These are phyloP conservation scores for Hydrozoanthus tunicans DNA, from an alignment of 64 coral and sea anemone genomes.

Conservation along the genomic window DNA sequence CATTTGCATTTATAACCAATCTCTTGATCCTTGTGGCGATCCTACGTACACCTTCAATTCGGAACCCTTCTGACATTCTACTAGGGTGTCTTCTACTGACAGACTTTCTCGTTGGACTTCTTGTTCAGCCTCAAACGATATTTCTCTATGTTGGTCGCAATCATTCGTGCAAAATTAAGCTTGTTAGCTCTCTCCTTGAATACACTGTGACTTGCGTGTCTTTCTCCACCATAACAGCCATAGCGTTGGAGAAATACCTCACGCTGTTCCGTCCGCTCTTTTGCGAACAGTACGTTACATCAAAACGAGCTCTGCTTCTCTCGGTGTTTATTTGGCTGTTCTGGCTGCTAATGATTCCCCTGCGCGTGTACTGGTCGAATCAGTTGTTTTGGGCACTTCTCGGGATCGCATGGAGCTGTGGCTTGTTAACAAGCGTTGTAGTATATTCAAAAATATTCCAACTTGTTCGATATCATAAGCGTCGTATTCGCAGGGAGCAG, in stretches of 20 bases:
- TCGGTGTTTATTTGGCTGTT: constrained; percentile 18
- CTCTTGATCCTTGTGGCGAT: constrained; percentile 2
- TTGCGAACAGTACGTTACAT: neutral
- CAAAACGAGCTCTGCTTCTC: neutral
- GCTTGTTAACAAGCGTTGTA: neutral
- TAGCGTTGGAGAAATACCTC: constrained; percentile 29
- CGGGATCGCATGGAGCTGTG: constrained; percentile 19
- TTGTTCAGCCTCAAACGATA: constrained; percentile 19
- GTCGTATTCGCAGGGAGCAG: constrained; percentile 24
- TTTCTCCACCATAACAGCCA: constrained; percentile 32
- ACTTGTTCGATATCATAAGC: constrained; percentile 21
- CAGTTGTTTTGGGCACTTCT: constrained; percentile 3
- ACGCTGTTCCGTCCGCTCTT: constrained; percentile 29
- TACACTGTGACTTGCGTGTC: constrained; percentile 9
- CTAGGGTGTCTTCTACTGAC: constrained; percentile 38
- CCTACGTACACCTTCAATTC: constrained; percentile 34
- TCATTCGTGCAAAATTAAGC: neutral
- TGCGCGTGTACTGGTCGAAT: constrained; percentile 12
- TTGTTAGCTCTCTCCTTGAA: constrained; percentile 25
- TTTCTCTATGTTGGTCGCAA: neutral
- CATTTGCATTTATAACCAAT: constrained; percentile 14
- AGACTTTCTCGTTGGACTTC: constrained; percentile 26
- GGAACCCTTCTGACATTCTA: constrained; percentile 17
- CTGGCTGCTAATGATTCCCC: constrained; percentile 20
- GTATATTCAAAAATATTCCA: constrained; percentile 42